These are phyloP conservation scores for Drosophila meridionalis DNA, from an alignment of 2,888 invertebrate species.

Conservation along the genomic window DNA sequence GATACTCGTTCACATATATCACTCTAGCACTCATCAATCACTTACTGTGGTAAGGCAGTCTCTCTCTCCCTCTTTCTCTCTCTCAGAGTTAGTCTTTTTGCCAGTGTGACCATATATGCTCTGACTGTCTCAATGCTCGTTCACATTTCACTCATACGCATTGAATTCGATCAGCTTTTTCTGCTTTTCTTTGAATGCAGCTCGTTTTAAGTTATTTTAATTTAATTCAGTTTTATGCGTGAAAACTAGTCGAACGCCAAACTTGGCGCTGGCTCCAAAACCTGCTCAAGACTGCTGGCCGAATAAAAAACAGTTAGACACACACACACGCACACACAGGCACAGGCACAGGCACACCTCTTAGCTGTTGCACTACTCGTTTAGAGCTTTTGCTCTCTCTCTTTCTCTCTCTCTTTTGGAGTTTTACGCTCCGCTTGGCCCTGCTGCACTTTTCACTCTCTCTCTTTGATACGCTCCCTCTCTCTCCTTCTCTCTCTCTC, in stretches of 20 bases:
- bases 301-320: constrained; percentile 53
- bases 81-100: not conserved
- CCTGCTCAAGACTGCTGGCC: constrained; percentile 21
- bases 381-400: constrained; percentile 19
- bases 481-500: constrained; percentile 6
- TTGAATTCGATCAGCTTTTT: constrained; percentile 35
- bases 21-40: not conserved
- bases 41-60: not conserved
- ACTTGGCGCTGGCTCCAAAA: constrained; percentile 34
- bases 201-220: constrained; percentile 57
- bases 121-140: constrained; percentile 21
- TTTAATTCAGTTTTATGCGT: constrained; percentile 72
- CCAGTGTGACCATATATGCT: constrained; percentile 50
- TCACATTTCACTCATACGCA: constrained; percentile 17
- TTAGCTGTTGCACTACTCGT: constrained; percentile 32
- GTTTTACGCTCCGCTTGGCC: constrained; percentile 63
- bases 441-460: constrained; percentile 51
- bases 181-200: constrained; percentile 47
- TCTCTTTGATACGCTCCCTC: not conserved
- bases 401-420: constrained; percentile 27
- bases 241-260: constrained; percentile 74
- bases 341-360: constrained; percentile 13
- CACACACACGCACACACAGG: constrained; percentile 6
- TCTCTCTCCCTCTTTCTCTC: not conserved
- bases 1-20: not conserved